These are phyloP conservation scores for human (Homo sapiens) DNA, from an alignment of 2,113 vertebrate genomes.

Conservation along the genomic window GRCh38 chr9:108973001-108973500, in stretches of 20 bases:
- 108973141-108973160: background rate
- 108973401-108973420: background rate
- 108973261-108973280: background rate
- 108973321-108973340: background rate
- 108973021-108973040: fast-evolving
- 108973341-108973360: background rate
- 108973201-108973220: background rate
- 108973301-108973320: background rate
- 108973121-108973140: background rate
- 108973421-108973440: background rate
- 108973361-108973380: background rate
- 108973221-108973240: background rate
- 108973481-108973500: background rate
- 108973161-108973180: background rate
- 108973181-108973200: background rate
- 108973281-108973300: background rate
- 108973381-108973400: background rate
- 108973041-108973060: background rate
- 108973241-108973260: background rate
- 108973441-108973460: background rate
- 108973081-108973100: background rate
- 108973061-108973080: background rate
- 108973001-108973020: fast-evolving
- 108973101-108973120: background rate
- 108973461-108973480: background rate